A percentile compares a stretch with the other conserved stretches of the same genome.
Conservation (phyloP, 92 coral and sea anemone species). For the Desmophyllum pertusum region DNA sequence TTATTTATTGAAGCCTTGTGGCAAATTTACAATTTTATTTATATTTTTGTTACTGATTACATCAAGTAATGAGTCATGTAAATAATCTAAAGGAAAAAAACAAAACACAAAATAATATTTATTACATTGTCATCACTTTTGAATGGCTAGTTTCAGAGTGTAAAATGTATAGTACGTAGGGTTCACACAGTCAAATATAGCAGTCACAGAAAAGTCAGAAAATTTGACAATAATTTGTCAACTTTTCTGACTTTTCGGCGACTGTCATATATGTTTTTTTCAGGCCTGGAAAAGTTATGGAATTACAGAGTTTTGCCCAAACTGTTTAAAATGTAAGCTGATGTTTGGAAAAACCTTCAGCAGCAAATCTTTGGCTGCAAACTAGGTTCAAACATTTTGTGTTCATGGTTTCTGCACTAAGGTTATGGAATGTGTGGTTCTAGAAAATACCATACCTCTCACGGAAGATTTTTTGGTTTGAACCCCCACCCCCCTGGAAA, state of each 20-base stretch:
- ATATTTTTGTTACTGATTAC: not conserved
- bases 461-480: no score
- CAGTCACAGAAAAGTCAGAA: not conserved
- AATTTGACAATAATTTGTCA: not conserved
- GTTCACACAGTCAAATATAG: no score
- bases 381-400: not conserved
- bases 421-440: not conserved
- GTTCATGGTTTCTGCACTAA: not conserved
- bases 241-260: not conserved
- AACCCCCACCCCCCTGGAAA: no score
- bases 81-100: not conserved
- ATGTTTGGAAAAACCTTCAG: not conserved
- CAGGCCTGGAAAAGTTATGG: not conserved
- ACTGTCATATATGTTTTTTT: not conserved
- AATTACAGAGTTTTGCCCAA: not conserved
- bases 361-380: not conserved
- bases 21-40: not conserved
- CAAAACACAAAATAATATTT: not conserved
- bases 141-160: not conserved
- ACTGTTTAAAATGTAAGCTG: not conserved
- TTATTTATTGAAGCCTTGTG: not conserved
- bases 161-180: not conserved
- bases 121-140: not conserved
- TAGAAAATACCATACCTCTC: not conserved
- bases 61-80: not conserved